phyloP scores from a whole-genome alignment of 2,888 invertebrate species.

The Argyresthia albistria region DNA sequence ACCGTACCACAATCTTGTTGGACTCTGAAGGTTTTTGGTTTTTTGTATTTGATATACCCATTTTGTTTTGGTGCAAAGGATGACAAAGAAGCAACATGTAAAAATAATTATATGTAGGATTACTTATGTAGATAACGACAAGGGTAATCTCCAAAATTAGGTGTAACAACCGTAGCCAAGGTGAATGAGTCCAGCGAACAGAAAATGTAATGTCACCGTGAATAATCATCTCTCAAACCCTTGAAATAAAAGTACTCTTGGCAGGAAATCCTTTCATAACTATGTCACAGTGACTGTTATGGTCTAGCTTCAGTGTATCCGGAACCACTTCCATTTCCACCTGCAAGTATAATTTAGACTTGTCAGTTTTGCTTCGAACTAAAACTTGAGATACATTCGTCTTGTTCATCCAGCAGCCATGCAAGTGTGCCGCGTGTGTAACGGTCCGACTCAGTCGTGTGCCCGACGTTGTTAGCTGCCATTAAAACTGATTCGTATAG shows the following conservation, averaged over 20 bases:
- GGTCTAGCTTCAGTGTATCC: too few relatives aligned
- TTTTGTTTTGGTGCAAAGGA: too few relatives aligned
- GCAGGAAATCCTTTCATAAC: background rate
- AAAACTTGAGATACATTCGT: background rate
- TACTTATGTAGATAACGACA: too few relatives aligned
- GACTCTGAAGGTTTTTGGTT: too few relatives aligned
- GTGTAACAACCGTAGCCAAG: constrained; percentile 14
- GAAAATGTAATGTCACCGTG: background rate
- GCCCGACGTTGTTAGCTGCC: background rate
- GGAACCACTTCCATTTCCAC: background rate
- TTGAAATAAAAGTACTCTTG: background rate
- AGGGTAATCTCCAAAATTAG: background rate
- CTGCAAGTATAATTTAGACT: background rate
- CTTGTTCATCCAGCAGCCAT: background rate
- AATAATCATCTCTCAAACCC: background rate
- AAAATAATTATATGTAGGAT: too few relatives aligned
- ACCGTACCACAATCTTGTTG: too few relatives aligned
- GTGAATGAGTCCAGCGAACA: constrained; percentile 5
- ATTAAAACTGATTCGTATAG: background rate
- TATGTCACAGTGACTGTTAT: background rate
- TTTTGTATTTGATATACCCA: too few relatives aligned
- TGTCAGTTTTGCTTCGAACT: background rate
- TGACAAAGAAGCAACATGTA: too few relatives aligned
- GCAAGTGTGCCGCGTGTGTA: background rate
- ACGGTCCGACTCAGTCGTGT: background rate